A percentile compares a stretch with the other conserved stretches of the same genome.
Evolutionary conservation across 35 echinoderm and acorn worm species (phyloP).

Genomic region (Nesometra sesokonis): DNA sequence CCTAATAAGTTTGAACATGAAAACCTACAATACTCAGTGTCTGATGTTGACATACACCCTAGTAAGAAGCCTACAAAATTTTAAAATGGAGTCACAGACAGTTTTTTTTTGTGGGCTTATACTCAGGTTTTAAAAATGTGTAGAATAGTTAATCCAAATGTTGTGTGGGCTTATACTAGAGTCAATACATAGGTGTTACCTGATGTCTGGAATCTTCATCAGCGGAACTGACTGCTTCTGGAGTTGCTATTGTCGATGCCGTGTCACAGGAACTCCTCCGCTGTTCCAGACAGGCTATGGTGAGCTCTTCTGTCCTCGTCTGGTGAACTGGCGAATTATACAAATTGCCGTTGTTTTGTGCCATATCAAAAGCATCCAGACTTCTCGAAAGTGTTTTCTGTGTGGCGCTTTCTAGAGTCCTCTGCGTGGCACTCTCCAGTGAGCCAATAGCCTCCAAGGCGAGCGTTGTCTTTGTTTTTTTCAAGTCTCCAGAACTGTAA

Average conservation of each 20-base stretch:
- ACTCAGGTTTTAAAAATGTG: no score
- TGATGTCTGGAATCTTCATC: not conserved
- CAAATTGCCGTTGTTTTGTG: constrained; percentile 67
- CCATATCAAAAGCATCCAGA: constrained; percentile 50
- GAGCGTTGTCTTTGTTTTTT: not conserved
- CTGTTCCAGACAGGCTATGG: not conserved
- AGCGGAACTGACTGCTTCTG: not conserved
- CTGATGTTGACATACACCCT: no score
- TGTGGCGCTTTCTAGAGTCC: constrained; percentile 72
- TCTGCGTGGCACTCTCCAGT: constrained; percentile 75
- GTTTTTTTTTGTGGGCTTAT: no score
- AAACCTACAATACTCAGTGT: no score
- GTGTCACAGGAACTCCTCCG: constrained; percentile 57
- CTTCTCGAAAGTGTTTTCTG: constrained; percentile 79
- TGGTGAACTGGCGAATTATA: constrained; percentile 26
- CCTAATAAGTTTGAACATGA: no score
- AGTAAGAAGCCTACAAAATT: no score
- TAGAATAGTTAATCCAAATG: no score
- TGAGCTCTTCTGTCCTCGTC: not conserved
- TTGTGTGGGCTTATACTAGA: no score
- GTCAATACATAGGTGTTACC: no score
- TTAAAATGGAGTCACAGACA: no score
- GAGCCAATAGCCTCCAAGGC: constrained; percentile 40
- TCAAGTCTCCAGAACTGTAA: not conserved
- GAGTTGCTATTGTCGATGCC: not conserved